These are phyloP conservation scores for Hypanus sabinus DNA, from an alignment of 2,113 vertebrate genomes.

Conservation along the genomic window DNA sequence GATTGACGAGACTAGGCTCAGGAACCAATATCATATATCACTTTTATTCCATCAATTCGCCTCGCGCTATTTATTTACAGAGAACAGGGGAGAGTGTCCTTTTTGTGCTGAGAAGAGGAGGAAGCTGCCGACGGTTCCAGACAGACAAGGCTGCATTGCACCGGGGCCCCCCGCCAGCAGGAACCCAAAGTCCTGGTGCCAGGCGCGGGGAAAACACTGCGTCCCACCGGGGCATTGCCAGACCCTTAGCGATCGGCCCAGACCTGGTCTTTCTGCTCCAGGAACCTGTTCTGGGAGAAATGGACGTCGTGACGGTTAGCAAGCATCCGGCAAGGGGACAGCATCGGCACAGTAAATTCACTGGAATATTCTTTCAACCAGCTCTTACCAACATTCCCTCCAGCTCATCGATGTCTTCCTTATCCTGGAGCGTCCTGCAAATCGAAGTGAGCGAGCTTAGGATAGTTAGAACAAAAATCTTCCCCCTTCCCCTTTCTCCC, in stretches of 20 bases:
- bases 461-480: too few relatives aligned
- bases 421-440: constrained; percentile 40
- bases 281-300: background rate
- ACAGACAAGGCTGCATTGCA: background rate
- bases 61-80: background rate
- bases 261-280: background rate
- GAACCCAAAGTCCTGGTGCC: too few relatives aligned
- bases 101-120: background rate
- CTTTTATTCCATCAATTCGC: too few relatives aligned
- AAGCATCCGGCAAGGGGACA: accelerated
- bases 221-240: too few relatives aligned
- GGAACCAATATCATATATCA: too few relatives aligned
- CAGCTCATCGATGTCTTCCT: constrained; percentile 41
- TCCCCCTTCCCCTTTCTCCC: too few relatives aligned
- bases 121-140: background rate
- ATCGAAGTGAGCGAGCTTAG: background rate
- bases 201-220: too few relatives aligned
- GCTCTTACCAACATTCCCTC: constrained; percentile 41
- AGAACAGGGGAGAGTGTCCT: background rate
- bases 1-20: too few relatives aligned
- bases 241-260: background rate
- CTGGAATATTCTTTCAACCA: background rate
- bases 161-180: too few relatives aligned
- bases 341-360: background rate
- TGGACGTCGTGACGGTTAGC: background rate